phyloP scores from a whole-genome alignment of 2,888 invertebrate genomes.

The Orthosia gracilis region DNA sequence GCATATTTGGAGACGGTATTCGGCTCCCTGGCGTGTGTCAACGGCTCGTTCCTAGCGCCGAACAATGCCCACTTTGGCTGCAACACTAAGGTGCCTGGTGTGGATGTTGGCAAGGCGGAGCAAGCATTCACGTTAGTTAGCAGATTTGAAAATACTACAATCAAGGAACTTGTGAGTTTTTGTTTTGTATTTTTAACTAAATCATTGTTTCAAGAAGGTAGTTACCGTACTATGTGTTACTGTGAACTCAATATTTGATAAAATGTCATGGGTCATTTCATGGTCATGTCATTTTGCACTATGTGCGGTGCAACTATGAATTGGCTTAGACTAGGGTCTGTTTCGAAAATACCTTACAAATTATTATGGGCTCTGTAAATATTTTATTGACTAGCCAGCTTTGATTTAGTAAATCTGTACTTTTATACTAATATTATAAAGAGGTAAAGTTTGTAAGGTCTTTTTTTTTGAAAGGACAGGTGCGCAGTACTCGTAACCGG shows the following conservation, averaged over 20 bases:
- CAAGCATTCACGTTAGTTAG: slow-evolving; percentile 93
- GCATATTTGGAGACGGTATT: slow-evolving; percentile 96
- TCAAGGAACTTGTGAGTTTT: slow-evolving; percentile 91
- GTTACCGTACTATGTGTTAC: not conserved
- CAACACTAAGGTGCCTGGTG: slow-evolving; percentile 95
- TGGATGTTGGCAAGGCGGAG: slow-evolving; percentile 93
- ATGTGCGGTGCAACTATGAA: no score
- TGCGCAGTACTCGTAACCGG: no score
- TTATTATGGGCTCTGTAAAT: not conserved
- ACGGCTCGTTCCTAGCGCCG: slow-evolving; percentile 95
- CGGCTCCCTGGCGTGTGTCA: slow-evolving; percentile 96
- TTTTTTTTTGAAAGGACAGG: no score
- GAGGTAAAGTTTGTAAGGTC: no score
- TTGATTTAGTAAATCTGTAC: no score
- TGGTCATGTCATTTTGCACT: no score
- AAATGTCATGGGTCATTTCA: no score
- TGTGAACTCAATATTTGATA: no score
- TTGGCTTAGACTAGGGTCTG: no score
- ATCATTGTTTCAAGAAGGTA: not conserved
- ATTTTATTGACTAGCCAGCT: no score
- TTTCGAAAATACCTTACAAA: not conserved
- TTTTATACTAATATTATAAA: no score
- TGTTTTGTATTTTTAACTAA: not conserved
- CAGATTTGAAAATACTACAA: slow-evolving; percentile 93
- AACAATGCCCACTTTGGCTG: slow-evolving; percentile 95